A percentile compares a stretch with the other conserved stretches of the same genome.
These are phyloP conservation scores for Diorhabda sublineata DNA, from an alignment of 1,140 invertebrate species.

Conservation along the genomic window DNA sequence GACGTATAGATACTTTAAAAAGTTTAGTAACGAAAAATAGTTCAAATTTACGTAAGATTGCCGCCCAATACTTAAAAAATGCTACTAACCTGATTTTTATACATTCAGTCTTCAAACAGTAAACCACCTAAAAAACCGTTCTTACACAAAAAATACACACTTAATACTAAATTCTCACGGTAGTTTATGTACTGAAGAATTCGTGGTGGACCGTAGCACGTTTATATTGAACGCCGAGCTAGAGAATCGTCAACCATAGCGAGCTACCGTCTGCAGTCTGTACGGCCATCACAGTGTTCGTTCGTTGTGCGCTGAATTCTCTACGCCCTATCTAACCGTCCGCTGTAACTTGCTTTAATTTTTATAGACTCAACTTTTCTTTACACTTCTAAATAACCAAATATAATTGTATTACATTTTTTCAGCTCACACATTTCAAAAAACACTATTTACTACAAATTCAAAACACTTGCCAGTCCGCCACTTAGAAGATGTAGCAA, in stretches of 20 bases:
- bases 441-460: slow-evolving; percentile 29
- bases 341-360: not conserved
- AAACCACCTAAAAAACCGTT: not conserved
- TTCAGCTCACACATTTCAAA: slow-evolving; percentile 7
- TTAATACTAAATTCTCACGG: slow-evolving; percentile 6
- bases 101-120: not conserved
- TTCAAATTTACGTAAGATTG: not conserved
- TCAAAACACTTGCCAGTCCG: slow-evolving; percentile 37
- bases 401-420: slow-evolving; percentile 12
- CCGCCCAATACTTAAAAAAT: slow-evolving; percentile 4
- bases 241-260: slow-evolving; percentile 21
- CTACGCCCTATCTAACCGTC: slow-evolving; percentile 36
- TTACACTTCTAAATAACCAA: not conserved
- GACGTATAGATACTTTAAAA: not conserved
- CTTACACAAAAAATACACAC: slow-evolving; percentile 3
- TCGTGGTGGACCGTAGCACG: slow-evolving; percentile 7
- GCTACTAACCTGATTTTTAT: slow-evolving; percentile 19
- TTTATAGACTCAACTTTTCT: not conserved
- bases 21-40: not conserved
- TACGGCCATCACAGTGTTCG: slow-evolving; percentile 15
- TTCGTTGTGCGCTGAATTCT: slow-evolving; percentile 30
- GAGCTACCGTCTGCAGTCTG: slow-evolving; percentile 21
- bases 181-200: slow-evolving; percentile 5
- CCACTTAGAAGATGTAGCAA: slow-evolving; percentile 33
- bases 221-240: slow-evolving; percentile 17